phyloP scores from a whole-genome alignment of 1,140 invertebrate genomes.

The Trissolcus basalis region DNA sequence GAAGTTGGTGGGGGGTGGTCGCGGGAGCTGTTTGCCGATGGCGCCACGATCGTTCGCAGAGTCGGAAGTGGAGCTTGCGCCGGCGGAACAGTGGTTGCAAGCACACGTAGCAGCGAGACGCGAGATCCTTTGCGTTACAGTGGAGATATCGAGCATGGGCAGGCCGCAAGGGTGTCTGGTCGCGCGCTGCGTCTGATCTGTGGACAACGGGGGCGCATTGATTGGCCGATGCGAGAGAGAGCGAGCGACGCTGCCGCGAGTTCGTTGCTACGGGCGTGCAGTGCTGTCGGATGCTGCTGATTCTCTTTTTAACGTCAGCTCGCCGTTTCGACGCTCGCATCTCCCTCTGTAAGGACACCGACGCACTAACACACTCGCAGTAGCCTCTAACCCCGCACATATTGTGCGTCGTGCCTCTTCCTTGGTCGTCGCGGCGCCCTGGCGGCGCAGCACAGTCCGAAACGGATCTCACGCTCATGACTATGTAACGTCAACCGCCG shows the following conservation, averaged over 20 bases:
- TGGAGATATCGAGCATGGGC: constrained; percentile 2
- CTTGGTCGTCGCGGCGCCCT: constrained; percentile 15
- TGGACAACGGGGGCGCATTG: neutral
- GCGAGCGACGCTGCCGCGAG: neutral
- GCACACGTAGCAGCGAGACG: constrained; percentile 24
- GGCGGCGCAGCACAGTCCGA: constrained; percentile 12
- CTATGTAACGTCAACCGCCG: constrained; percentile 36
- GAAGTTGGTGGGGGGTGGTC: neutral
- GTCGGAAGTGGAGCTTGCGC: constrained; percentile 39
- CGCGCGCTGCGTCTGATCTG: neutral
- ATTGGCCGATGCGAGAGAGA: neutral
- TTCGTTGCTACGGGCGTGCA: constrained; percentile 35
- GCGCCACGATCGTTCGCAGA: constrained; percentile 29
- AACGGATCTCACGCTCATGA: constrained; percentile 1
- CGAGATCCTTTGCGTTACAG: constrained; percentile 20
- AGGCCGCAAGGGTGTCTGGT: neutral
- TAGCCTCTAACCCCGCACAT: constrained; percentile 14
- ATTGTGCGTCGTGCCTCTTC: constrained; percentile 13
- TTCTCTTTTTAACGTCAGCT: neutral
- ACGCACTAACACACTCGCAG: constrained; percentile 22
- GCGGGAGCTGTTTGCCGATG: constrained; percentile 22
- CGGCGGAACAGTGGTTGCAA: constrained; percentile 32
- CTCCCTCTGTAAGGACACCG: constrained; percentile 35
- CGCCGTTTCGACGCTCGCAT: constrained; percentile 12
- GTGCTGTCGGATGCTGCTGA: constrained; percentile 19